phyloP scores from a whole-genome alignment of 1,140 invertebrate species.

The Papilio polytes region DNA sequence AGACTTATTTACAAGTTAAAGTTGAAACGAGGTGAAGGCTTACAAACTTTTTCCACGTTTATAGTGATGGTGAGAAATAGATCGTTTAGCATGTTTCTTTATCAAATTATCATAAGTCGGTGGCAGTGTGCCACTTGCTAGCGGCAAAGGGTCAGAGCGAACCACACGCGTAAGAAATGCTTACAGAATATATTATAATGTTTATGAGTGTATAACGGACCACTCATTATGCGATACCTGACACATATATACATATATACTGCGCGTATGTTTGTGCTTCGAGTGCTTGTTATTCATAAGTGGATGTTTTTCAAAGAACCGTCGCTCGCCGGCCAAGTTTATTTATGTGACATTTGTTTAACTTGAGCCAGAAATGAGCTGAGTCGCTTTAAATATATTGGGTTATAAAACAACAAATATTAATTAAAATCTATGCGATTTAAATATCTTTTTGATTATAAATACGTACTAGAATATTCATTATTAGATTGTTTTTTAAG shows the following conservation, averaged over 20 bases:
- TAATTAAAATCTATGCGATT: neutral
- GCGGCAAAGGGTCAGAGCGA: constrained; percentile 43
- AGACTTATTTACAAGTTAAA: constrained; percentile 7
- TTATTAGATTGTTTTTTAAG: neutral
- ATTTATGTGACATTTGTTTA: constrained; percentile 54
- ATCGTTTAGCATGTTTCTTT: constrained; percentile 30
- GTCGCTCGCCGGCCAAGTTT: constrained; percentile 48
- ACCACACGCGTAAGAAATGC: constrained; percentile 63
- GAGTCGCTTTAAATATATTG: constrained; percentile 26
- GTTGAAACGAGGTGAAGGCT: constrained; percentile 26
- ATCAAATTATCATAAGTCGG: constrained; percentile 51
- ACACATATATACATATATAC: constrained; percentile 8
- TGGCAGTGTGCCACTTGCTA: constrained; percentile 47
- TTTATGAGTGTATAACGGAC: constrained; percentile 55
- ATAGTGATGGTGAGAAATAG: neutral
- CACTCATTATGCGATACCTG: constrained; percentile 34
- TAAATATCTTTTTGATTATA: constrained; percentile 3
- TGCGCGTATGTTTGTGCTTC: constrained; percentile 44
- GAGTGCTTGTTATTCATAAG: constrained; percentile 56
- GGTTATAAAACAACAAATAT: constrained; percentile 10
- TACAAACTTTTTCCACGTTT: constrained; percentile 11
- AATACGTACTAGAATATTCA: neutral
- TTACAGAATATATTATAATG: constrained; percentile 70
- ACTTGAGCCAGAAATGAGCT: constrained; percentile 41
- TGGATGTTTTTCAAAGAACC: constrained; percentile 54